Evolutionary conservation across 2,113 vertebrate species (phyloP).

Genomic region (Ciconia boyciana): DNA sequence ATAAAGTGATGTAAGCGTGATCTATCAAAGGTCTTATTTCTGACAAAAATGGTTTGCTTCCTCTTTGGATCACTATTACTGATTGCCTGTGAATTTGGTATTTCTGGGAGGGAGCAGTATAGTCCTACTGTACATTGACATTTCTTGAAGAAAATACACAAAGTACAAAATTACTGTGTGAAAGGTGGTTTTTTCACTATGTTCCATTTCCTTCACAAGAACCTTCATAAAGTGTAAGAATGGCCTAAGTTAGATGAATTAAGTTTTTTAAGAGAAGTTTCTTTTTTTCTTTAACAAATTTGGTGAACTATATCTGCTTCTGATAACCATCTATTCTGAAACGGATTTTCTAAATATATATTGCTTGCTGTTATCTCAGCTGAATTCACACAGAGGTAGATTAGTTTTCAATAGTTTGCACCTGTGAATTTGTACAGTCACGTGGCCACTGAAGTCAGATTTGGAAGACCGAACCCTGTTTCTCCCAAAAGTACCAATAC

Average conservation of each 20-base stretch:
- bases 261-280: not conserved
- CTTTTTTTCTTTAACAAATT: not conserved
- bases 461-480: not conserved
- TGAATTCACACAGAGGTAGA: not conserved
- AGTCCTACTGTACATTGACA: not conserved
- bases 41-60: not conserved
- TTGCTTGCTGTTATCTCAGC: not conserved
- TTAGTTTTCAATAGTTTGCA: not conserved
- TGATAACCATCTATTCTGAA: not conserved
- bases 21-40: not conserved
- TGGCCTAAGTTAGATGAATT: not conserved
- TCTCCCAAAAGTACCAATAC: not conserved
- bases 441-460: not conserved
- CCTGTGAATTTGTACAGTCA: not conserved
- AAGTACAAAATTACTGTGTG: not conserved
- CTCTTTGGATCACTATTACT: not conserved
- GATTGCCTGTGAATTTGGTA: not conserved
- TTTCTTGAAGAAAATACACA: not conserved
- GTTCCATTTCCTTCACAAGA: not conserved
- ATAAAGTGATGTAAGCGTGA: not conserved
- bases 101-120: not conserved
- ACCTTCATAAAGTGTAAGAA: not conserved
- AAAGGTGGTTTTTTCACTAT: not conserved
- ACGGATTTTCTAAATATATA: not conserved
- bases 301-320: not conserved